Base-by-base conservation (phyloP, 1,140 invertebrate species). In the Macrotrachela quadricornifera region DNA sequence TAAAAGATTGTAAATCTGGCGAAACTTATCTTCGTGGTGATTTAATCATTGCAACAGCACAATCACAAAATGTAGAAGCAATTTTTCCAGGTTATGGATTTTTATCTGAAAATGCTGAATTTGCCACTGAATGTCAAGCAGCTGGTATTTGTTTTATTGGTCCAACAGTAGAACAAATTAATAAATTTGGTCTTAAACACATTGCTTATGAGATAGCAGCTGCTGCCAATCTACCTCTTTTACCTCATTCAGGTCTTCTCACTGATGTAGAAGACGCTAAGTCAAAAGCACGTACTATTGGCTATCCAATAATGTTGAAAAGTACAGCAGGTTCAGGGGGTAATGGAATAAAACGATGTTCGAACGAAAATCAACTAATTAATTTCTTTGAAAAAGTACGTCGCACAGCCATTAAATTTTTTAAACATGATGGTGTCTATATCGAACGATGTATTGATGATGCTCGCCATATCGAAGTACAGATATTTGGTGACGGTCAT, bases 271-370 rank as follows among this genome's bases (percentile, higher is more conserved):
- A 77, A 53, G 78, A 65, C 45, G 67, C 96, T 42, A 70, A 77
- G 59, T 58, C 71, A 36, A 83, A 94, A 73, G 88, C 88, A 3
- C 70, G 74, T 57, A 76, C 72, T 61, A 88, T 95, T 63, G 87
- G 87, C 13, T 96, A 82, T 70, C 92, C 92, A 0, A 71, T 97
- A 4, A 96, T 97, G 91, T 92, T 97, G 38, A 97, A 97, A 71
- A 91, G 91, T 18, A 83, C 95, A 0, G 73, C 85, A 57, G 92
- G 91, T 44, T 91, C 91, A 44, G 91, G 91, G 50, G 90, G 91
- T 48, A 86, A 81, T 77, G 87, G 88, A 49, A 97, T 97, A 91
- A 77, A 91, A 68, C 92, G 95, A 57, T 83, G 79, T 10, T 74
- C 77, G 63, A 79, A 71, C 39, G 75, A 78, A 57, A 71, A 75